Evolutionary conservation across 2,888 invertebrate species (phyloP).

Genomic region (Sinhomidia bicolor): DNA sequence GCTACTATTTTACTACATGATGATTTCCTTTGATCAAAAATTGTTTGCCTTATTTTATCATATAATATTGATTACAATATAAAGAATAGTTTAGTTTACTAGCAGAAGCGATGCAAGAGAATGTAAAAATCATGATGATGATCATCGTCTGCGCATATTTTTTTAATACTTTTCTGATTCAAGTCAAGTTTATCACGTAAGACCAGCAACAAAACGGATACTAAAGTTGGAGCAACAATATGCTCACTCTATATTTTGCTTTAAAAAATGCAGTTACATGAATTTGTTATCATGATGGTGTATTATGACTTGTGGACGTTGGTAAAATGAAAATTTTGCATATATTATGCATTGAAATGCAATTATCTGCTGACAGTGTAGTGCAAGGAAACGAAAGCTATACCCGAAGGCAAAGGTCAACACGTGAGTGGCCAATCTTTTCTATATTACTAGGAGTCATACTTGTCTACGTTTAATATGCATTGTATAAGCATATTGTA

Average conservation of each 20-base stretch:
- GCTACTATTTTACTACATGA: conserved; percentile 19
- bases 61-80: conserved; percentile 6
- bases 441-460: background rate
- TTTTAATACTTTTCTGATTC: background rate
- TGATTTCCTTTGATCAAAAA: background rate
- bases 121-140: background rate
- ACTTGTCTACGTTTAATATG: background rate
- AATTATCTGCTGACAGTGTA: background rate
- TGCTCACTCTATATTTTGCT: background rate
- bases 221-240: background rate
- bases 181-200: conserved; percentile 38
- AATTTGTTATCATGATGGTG: too few relatives aligned
- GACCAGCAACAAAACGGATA: background rate
- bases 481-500: background rate
- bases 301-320: too few relatives aligned
- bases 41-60: background rate
- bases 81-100: too few relatives aligned
- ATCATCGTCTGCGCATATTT: background rate
- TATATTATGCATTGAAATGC: background rate
- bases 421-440: conserved; percentile 58
- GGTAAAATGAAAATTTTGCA: too few relatives aligned
- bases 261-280: background rate
- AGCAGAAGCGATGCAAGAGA: background rate
- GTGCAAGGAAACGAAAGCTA: background rate
- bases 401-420: conserved; percentile 50